Percentiles rank a stretch among this genome's conserved stretches.
Conservation (phyloP, 2,888 invertebrate genomes). For the Aricia artaxerxes region DNA sequence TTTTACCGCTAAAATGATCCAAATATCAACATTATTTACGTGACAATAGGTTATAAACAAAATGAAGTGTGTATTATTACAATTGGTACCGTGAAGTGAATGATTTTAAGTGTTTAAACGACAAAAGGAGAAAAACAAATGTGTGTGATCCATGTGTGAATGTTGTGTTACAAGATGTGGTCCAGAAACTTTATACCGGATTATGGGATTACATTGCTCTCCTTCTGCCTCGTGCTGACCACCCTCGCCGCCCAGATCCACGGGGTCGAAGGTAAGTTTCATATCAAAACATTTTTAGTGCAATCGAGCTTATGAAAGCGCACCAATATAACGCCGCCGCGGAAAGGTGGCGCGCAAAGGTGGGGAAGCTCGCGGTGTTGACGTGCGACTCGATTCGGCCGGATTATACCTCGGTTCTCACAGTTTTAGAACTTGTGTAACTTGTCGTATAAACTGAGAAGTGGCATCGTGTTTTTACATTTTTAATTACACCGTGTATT, state of each 20-base stretch:
- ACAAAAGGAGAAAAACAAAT: conserved; percentile 78
- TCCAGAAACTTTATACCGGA: conserved; percentile 84
- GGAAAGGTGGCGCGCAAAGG: conserved; percentile 52
- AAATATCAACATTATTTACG: conserved; percentile 64
- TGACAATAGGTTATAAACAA: conserved; percentile 76
- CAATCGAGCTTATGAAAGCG: conserved; percentile 75
- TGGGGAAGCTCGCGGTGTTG: conserved; percentile 54
- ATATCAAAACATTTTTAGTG: conserved; percentile 52
- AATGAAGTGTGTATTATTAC: conserved; percentile 79
- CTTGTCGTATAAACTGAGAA: conserved; percentile 78
- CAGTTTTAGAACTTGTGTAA: conserved; percentile 74
- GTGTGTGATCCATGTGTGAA: conserved; percentile 80
- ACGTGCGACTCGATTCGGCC: conserved; percentile 54
- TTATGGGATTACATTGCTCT: conserved; percentile 83
- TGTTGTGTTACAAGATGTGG: conserved; percentile 84
- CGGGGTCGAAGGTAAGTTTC: conserved; percentile 81
- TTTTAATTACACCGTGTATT: conserved; percentile 64
- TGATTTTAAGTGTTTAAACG: conserved; percentile 67
- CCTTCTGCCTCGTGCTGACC: conserved; percentile 68
- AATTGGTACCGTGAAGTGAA: conserved; percentile 79
- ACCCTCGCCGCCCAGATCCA: conserved; percentile 71
- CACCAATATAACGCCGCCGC: conserved; percentile 59
- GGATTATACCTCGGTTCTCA: conserved; percentile 72
- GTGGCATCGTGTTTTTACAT: conserved; percentile 74
- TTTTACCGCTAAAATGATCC: conserved; percentile 79